A percentile compares a stretch with the other conserved stretches of the same genome.
Evolutionary conservation across 1,140 invertebrate genomes (phyloP).

Genomic region (Pogonus chalceus): DNA sequence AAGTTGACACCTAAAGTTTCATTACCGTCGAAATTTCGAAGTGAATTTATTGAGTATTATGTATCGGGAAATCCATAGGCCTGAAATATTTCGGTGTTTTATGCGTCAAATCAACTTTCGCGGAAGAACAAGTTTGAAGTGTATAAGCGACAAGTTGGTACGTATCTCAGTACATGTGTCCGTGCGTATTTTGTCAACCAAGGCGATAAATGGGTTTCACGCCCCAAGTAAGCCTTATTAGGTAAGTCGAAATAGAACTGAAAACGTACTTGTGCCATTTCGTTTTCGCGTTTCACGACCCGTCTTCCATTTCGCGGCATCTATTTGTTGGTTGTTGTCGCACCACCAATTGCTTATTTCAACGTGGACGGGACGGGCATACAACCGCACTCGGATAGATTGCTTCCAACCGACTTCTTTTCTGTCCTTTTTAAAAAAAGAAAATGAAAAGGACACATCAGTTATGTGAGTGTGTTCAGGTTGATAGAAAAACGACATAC

Average conservation of each 20-base stretch:
- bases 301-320: not conserved
- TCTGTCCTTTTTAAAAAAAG: too few relatives aligned
- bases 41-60: too few relatives aligned
- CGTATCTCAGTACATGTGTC: not conserved
- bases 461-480: too few relatives aligned
- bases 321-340: not conserved
- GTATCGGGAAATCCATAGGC: too few relatives aligned
- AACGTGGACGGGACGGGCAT: not conserved
- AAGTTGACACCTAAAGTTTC: too few relatives aligned
- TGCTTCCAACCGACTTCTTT: not conserved
- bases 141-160: too few relatives aligned
- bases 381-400: slow-evolving; percentile 1
- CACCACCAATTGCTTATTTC: not conserved
- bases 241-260: not conserved
- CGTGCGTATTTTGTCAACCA: not conserved
- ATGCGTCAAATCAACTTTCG: too few relatives aligned
- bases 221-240: slow-evolving; percentile 1
- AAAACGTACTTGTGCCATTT: not conserved
- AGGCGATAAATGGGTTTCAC: slow-evolving; percentile 1
- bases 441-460: too few relatives aligned
- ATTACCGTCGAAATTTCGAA: too few relatives aligned
- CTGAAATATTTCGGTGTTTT: too few relatives aligned
- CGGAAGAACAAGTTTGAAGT: too few relatives aligned
- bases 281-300: not conserved
- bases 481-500: too few relatives aligned